A percentile compares a stretch with the other conserved stretches of the same genome.
These are phyloP conservation scores for Epinephelus malabaricus DNA, from an alignment of 2,797 vertebrate genomes.

Conservation along the genomic window DNA sequence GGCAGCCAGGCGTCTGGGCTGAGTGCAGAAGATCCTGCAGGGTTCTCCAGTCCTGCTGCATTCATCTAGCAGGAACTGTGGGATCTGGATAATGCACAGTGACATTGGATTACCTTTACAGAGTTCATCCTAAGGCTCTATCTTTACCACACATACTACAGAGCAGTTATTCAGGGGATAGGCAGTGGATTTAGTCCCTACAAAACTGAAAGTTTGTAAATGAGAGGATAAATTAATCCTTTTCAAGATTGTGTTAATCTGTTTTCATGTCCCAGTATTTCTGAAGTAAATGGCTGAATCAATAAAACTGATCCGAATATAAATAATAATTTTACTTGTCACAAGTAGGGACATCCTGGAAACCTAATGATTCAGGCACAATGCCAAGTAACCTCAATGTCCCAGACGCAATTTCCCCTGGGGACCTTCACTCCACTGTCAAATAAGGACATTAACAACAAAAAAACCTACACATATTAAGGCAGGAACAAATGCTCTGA, in stretches of 20 bases:
- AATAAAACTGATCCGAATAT: neutral
- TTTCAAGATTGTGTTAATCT: neutral
- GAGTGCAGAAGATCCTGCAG: conserved; percentile 96
- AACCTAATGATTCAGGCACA: neutral
- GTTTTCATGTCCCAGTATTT: neutral
- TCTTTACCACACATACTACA: neutral
- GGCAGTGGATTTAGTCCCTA: neutral
- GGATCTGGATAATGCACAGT: conserved; percentile 86
- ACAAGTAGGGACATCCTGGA: neutral
- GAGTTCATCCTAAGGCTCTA: neutral
- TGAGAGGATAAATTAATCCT: neutral
- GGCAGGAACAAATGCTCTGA: too few species aligned
- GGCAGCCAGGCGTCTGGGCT: conserved; percentile 93
- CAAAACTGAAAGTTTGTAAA: neutral
- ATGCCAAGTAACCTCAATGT: neutral
- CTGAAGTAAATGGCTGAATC: neutral
- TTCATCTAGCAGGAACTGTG: conserved; percentile 96
- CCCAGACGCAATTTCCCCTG: neutral
- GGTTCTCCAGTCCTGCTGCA: conserved; percentile 87
- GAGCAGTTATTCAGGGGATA: neutral
- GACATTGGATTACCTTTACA: neutral
- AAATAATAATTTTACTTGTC: neutral
- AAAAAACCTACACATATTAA: too few species aligned
- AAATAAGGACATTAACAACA: neutral
- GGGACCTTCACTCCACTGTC: neutral